phyloP scores from a whole-genome alignment of 2,888 invertebrate species.

The Matsumyia berberina region DNA sequence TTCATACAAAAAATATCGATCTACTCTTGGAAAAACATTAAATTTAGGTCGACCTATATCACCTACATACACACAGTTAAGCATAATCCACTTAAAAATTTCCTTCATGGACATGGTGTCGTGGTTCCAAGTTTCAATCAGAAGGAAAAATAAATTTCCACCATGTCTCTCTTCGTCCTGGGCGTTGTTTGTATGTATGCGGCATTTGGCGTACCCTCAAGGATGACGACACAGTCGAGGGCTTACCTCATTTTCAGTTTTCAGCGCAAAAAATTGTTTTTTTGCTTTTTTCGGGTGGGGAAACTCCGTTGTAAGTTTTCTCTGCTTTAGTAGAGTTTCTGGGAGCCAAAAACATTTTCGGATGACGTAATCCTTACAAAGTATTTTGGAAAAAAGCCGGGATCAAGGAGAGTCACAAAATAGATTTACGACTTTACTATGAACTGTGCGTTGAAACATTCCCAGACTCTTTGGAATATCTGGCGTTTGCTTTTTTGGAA shows the following conservation, averaged over 20 bases:
- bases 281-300: not conserved
- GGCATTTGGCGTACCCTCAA: not conserved
- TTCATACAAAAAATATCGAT: conserved; percentile 13
- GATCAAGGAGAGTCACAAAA: not conserved
- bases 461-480: not conserved
- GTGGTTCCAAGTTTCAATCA: conserved; percentile 2
- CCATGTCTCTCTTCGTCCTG: not conserved
- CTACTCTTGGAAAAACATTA: not conserved
- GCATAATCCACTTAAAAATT: conserved; percentile 29
- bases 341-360: not conserved
- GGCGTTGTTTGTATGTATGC: not conserved
- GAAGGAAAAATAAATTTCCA: conserved; percentile 1
- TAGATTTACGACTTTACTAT: conserved; percentile 5
- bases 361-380: conserved; percentile 17
- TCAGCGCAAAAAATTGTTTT: not conserved
- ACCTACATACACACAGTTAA: not conserved
- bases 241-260: conserved; percentile 33
- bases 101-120: conserved; percentile 23
- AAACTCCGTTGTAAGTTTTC: conserved; percentile 13
- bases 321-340: not conserved
- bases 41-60: conserved; percentile 32
- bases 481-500: not conserved
- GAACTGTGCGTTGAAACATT: not conserved
- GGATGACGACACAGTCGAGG: conserved; percentile 29
- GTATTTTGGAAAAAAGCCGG: not conserved